These are phyloP conservation scores for Melinaea marsaeus DNA, from an alignment of 2,888 invertebrate genomes.

Conservation along the genomic window DNA sequence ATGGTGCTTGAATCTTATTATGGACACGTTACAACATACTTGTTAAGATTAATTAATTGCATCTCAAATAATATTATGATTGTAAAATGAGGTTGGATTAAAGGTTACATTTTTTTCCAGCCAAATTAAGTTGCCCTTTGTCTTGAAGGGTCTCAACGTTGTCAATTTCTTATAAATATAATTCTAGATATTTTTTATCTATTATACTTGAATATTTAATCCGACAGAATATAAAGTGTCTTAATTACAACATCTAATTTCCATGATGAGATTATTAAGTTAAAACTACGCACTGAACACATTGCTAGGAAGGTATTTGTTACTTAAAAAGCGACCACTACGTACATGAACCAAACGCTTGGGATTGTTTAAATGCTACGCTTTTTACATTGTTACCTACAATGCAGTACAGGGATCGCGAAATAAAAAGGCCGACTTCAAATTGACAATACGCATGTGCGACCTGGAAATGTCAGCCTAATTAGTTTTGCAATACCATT, in stretches of 20 bases:
- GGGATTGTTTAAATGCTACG: not conserved
- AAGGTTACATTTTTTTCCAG: no score
- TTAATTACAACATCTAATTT: not conserved
- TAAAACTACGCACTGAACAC: conserved; percentile 33
- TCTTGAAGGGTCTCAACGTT: no score
- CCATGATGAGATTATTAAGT: conserved; percentile 10
- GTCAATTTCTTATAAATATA: no score
- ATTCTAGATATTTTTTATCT: no score
- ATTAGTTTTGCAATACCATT: no score
- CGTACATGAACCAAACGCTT: not conserved
- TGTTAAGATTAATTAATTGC: not conserved
- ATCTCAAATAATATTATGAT: conserved; percentile 7
- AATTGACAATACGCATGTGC: no score
- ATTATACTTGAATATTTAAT: not conserved
- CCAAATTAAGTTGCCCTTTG: no score
- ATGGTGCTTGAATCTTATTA: conserved; percentile 27
- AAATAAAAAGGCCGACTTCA: no score
- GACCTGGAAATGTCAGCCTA: no score
- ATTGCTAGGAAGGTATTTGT: conserved; percentile 35
- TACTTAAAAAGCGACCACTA: conserved; percentile 11
- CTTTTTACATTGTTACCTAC: not conserved
- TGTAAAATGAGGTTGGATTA: not conserved
- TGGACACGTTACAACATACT: conserved; percentile 20
- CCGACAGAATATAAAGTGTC: not conserved
- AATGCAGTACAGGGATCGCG: not conserved